Percentiles rank a stretch among this genome's conserved stretches.
These are phyloP conservation scores for Meloidogyne floridensis DNA, from an alignment of 1,140 invertebrate species.

Conservation along the genomic window DNA sequence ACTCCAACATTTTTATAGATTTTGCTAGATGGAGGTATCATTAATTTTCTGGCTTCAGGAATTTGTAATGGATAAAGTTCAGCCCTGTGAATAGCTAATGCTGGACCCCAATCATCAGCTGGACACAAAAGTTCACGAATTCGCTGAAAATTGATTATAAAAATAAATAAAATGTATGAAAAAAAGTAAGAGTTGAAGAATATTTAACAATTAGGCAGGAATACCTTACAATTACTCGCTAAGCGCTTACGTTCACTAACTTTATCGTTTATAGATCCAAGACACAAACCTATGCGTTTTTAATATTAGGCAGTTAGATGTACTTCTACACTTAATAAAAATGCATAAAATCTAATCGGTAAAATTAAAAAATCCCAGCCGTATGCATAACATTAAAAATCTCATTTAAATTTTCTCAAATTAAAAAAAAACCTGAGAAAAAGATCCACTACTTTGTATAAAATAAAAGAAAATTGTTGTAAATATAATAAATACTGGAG, in stretches of 20 bases:
- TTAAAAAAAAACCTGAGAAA: slow-evolving; percentile 19
- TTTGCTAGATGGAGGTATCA: slow-evolving; percentile 32
- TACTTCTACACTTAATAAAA: too few relatives aligned
- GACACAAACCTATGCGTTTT: too few relatives aligned
- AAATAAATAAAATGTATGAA: background rate
- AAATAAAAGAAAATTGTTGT: slow-evolving; percentile 46
- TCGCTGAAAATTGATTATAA: slow-evolving; percentile 44
- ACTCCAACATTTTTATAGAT: slow-evolving; percentile 22
- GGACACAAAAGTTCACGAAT: slow-evolving; percentile 52
- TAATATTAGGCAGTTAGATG: too few relatives aligned
- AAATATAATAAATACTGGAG: slow-evolving; percentile 53
- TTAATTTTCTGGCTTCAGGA: slow-evolving; percentile 59
- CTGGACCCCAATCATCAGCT: slow-evolving; percentile 65
- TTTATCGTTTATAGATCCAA: too few relatives aligned
- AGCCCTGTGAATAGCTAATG: slow-evolving; percentile 60
- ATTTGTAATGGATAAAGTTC: slow-evolving; percentile 64
- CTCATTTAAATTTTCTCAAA: background rate
- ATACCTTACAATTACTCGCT: too few relatives aligned
- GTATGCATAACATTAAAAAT: too few relatives aligned
- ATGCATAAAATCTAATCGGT: too few relatives aligned
- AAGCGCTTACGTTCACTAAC: too few relatives aligned
- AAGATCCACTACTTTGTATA: slow-evolving; percentile 11
- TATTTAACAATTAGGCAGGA: too few relatives aligned
- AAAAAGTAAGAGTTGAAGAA: background rate
- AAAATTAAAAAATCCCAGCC: too few relatives aligned